Evolutionary conservation across 2,888 invertebrate species (phyloP), one percentile per base, ranked within the genome.

Genomic region (Heliconius hortense): DNA sequence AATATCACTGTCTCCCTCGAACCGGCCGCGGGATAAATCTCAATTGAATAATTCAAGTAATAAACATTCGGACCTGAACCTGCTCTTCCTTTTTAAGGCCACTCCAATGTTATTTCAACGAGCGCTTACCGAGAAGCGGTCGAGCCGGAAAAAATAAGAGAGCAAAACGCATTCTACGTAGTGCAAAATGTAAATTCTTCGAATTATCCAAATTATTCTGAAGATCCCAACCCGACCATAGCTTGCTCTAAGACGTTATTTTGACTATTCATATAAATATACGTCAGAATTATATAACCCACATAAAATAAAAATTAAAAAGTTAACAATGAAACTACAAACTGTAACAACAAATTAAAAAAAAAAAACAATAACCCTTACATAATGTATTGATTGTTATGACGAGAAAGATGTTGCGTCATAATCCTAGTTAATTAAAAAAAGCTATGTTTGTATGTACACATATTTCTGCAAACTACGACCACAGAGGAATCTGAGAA

Each of bases 31-130:
- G 79, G 80, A 80, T 81, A 79, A 80, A 77, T 77, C 74, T 78
- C 81, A 82, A 83, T 83, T 81, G 82, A 83, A 83, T 82, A 84
- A 83, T 83, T 82, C 80, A 79, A 83, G 81, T 80, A 79, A 80
- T 80, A 81, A 82, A 82, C 82, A 82, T 84, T 83, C 79, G 81
- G 83, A 76, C 78, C 78, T 77, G 77, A 80, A 81, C 78, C 79
- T 79, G 80, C 79, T 82, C 82, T 78, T 80, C 81, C 80, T 81
- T 82, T 82, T 81, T 81, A 81, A 81, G 78, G 77, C 74, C 79
- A 79, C 76, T 70, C 79, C 74, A 77, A 74, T 80, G 82, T 78
- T 79, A 81, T 82, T 81, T 79, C 81, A 79, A 80, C 82, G 82
- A 80, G 69, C 77, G 78, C 48, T 73, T 82, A 83, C 83, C 77